Evolutionary conservation across 2,113 vertebrate genomes (phyloP), one percentile per base, ranked within the genome.

Genomic region (Panthera uncia): DNA sequence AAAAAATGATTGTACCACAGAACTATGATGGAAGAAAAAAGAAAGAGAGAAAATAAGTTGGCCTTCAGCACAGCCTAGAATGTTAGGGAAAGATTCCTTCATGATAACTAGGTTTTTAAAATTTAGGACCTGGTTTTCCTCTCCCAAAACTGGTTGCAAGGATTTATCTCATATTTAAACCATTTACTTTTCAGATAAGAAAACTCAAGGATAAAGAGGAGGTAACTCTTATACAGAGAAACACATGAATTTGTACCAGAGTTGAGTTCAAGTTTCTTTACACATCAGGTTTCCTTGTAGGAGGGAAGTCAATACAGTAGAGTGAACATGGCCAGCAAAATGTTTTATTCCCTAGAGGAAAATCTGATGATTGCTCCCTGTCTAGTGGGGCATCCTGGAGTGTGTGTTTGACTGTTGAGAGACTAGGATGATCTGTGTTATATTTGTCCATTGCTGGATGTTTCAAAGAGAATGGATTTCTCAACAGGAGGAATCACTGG

Each of bases 201-300:
- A 81, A 83, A 81, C 14, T 85, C 50, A 80, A 27, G 8, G 68
- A 45, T 38, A 45, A 18, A 86, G 66, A n/a, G 13, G 50, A 3
- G 11, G 2, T 76, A 78, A 71, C 31, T 69, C 16, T 73, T 33
- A 18, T 45, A 73, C 12, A 78, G n/a, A 29, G 33, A 83, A 93
- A 90, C 31, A 23, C 27, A 3, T 65, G 23, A 50, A 23, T 87
- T 25, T 9, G 52, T 45, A 16, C 33, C 48, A 15, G 68, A 23
- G 36, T 45, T 33, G 31, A 88, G 41, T 76, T 85, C 3, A 15
- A 23, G 18, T 63, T 84, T 97, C 71, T 69, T 79, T 15, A 38
- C 7, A 63, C 1, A 14, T 0, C 41, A 33, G 31, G 4, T 41
- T 57, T 73, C 5, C 19, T 31, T 3, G 0, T 10, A n/a, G 55